These are phyloP conservation scores for Bubo bubo DNA, from an alignment of 2,113 vertebrate species.

Conservation along the genomic window DNA sequence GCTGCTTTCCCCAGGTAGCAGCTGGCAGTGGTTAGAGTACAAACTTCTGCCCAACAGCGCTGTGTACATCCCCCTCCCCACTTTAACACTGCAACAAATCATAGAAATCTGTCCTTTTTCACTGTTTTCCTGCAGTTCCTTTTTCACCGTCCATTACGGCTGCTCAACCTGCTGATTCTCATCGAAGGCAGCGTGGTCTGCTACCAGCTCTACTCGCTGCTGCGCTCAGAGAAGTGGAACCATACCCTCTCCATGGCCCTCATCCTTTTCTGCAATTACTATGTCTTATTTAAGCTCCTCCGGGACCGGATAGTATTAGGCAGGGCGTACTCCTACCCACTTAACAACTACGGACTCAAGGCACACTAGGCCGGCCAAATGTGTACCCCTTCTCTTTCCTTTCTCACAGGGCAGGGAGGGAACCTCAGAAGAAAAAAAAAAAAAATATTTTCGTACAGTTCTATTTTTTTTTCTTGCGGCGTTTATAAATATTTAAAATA, in stretches of 20 bases:
- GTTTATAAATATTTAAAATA: slow-evolving; percentile 99
- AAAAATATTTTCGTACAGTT: slow-evolving; percentile 95
- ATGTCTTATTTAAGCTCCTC: slow-evolving; percentile 97
- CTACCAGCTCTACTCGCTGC: slow-evolving; percentile 96
- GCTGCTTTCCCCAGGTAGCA: background rate
- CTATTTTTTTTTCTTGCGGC: slow-evolving; percentile 99
- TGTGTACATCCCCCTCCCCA: accelerated
- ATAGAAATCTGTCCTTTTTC: background rate
- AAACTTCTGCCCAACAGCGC: background rate
- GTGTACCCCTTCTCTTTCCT: slow-evolving; percentile 7
- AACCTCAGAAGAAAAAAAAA: slow-evolving; percentile 82
- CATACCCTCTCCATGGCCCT: slow-evolving; percentile 97
- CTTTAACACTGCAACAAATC: background rate
- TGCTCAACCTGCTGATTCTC: slow-evolving; percentile 95
- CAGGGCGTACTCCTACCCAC: slow-evolving; percentile 92
- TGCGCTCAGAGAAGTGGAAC: slow-evolving; percentile 98
- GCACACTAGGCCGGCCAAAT: slow-evolving; percentile 76
- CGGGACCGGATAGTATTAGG: slow-evolving; percentile 96
- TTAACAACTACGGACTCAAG: slow-evolving; percentile 89
- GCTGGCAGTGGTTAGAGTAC: background rate
- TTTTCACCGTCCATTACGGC: slow-evolving; percentile 96
- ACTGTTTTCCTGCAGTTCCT: slow-evolving; percentile 83
- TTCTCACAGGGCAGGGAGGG: slow-evolving; percentile 47
- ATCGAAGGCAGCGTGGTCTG: slow-evolving; percentile 95
- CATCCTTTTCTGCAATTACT: slow-evolving; percentile 98